phyloP scores from a whole-genome alignment of 2,113 vertebrate genomes.

The Parus major region DNA sequence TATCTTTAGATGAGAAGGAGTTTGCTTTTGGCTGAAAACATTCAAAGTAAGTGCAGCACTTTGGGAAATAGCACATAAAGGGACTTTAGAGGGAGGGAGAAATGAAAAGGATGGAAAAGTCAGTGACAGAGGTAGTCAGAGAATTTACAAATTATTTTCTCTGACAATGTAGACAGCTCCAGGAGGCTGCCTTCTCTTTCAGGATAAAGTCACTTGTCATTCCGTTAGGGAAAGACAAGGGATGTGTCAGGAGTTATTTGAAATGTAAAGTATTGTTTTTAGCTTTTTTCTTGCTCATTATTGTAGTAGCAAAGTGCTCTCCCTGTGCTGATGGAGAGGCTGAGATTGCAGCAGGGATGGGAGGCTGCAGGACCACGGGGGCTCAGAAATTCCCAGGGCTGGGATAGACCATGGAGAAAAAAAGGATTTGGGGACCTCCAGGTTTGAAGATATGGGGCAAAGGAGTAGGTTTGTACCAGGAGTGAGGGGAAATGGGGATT shows the following conservation, averaged over 20 bases:
- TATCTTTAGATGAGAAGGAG: constrained; percentile 9
- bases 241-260: constrained; percentile 58
- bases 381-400: background rate
- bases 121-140: constrained; percentile 57
- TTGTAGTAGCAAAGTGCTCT: constrained; percentile 41
- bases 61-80: constrained; percentile 50
- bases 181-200: constrained; percentile 49
- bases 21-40: constrained; percentile 41
- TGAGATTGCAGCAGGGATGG: background rate
- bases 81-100: background rate
- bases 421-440: background rate
- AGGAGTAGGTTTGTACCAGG: background rate
- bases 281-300: constrained; percentile 43
- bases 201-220: constrained; percentile 62
- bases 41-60: constrained; percentile 5
- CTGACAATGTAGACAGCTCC: constrained; percentile 47
- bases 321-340: background rate
- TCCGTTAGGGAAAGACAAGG: constrained; percentile 35
- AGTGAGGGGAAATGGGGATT: background rate
- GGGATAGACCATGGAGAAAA: background rate
- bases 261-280: constrained; percentile 69
- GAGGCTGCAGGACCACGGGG: background rate
- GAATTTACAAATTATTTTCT: constrained; percentile 66
- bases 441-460: background rate
- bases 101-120: constrained; percentile 48